phyloP scores from a whole-genome alignment of 2,888 invertebrate genomes.

The Aspidiotus destructor region DNA sequence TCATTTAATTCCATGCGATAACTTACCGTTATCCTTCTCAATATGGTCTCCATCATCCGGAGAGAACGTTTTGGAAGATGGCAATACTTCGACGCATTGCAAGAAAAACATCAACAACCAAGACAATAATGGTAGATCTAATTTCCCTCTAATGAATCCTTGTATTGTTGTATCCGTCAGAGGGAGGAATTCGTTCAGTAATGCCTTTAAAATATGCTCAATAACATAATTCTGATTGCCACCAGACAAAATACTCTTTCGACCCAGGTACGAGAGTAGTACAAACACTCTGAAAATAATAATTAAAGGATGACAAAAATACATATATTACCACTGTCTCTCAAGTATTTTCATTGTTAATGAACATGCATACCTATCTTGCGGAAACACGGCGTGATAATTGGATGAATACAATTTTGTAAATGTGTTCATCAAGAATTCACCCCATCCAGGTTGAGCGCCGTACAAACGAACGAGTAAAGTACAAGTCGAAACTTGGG shows the following conservation, averaged over 20 bases:
- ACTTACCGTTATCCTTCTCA: slow-evolving; percentile 22
- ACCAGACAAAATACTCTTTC: slow-evolving; percentile 54
- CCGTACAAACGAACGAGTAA: slow-evolving; percentile 68
- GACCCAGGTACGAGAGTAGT: slow-evolving; percentile 73
- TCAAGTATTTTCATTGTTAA: neutral
- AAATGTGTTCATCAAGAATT: slow-evolving; percentile 73
- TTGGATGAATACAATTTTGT: slow-evolving; percentile 67
- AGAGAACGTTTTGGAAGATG: slow-evolving; percentile 7
- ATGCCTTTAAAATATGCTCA: slow-evolving; percentile 40
- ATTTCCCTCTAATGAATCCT: slow-evolving; percentile 45
- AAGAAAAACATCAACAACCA: slow-evolving; percentile 69
- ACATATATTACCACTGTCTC: neutral
- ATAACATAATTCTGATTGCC: slow-evolving; percentile 39
- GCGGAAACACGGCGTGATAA: slow-evolving; percentile 68
- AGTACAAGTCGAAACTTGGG: slow-evolving; percentile 68
- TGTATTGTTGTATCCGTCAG: slow-evolving; percentile 35
- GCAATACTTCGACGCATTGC: slow-evolving; percentile 51
- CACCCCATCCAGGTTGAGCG: slow-evolving; percentile 77
- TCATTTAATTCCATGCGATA: neutral
- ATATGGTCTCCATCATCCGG: slow-evolving; percentile 23
- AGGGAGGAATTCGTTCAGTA: slow-evolving; percentile 39
- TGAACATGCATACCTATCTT: slow-evolving; percentile 59
- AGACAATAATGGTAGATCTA: slow-evolving; percentile 58
- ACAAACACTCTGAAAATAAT: slow-evolving; percentile 61
- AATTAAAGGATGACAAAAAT: neutral